Evolutionary conservation across 2,797 vertebrate genomes (phyloP), one percentile per base, ranked within the genome.

Genomic region (Eulemur albifrons): DNA sequence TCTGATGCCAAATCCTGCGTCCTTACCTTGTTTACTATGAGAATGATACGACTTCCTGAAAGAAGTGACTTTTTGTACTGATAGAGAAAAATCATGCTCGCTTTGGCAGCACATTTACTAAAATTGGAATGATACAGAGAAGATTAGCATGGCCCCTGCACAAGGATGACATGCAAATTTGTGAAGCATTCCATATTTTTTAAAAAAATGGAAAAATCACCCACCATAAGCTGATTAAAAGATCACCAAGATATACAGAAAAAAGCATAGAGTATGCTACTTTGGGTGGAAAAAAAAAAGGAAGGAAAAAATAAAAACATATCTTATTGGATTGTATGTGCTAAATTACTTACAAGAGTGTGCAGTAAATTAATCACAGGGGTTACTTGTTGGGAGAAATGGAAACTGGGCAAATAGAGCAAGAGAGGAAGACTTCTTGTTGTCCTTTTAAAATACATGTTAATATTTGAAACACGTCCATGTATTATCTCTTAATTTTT

Each of bases 361-460:
- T 35, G 88, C 1, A 63, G 50, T 76, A 88, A 90, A 38, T 93
- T 94, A 90, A 86, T 94, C 88, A 83, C 38, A 95, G 38, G 11
- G 7, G 10, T 91, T 88, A 79, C 18, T 92, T 76, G 20, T 57
- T 76, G 40, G 40, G 54, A 91, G 21, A 96, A 96, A 69, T 63
- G 4, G 14, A 94, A 92, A 93, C 54, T 59, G 43, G 59, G 61
- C 38, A 57, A 65, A 20, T 21, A 52, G 21, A 79, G 35, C 2
- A 87, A 88, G 59, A 57, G 15, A 69, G 10, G 25, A 20, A 80
- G 25, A 94, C 21, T 90, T 77, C 30, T 79, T 57, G 21, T 32
- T 82, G 6, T 88, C 30, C 50, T 96, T 95, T 69, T 75, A 72
- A 95, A 95, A 93, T 77, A 85, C 11, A 57, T 87, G 40, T 92